These are phyloP conservation scores for Apamea sordens DNA, from an alignment of 2,888 invertebrate genomes.

Conservation along the genomic window DNA sequence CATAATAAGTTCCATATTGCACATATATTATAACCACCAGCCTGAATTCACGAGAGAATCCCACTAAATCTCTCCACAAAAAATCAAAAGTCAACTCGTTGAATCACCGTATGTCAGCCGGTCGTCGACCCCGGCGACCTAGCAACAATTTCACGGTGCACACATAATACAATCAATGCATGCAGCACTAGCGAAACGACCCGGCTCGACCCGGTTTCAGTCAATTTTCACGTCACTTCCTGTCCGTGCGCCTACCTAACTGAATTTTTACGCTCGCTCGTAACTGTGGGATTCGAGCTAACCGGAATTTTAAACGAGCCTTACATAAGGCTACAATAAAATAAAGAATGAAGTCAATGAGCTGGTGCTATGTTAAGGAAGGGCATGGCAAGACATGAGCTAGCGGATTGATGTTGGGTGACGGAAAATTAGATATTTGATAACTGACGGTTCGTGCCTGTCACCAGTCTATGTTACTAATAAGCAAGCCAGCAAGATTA, in stretches of 20 bases:
- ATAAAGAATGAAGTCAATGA: not conserved
- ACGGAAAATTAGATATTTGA: not conserved
- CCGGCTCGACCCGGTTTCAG: conserved; percentile 55
- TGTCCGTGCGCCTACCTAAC: conserved; percentile 35
- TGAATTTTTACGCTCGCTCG: conserved; percentile 41
- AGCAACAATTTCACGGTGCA: conserved; percentile 69
- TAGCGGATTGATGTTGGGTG: not conserved
- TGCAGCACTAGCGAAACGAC: conserved; percentile 56
- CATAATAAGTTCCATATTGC: not conserved
- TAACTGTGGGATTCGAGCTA: not conserved
- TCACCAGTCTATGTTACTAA: not conserved
- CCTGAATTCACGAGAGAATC: not conserved
- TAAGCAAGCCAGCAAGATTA: not conserved
- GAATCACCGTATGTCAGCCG: conserved; percentile 48
- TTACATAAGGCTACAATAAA: not conserved
- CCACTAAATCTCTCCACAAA: not conserved
- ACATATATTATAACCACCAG: not conserved
- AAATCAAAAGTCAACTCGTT: conserved; percentile 41
- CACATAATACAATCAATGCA: conserved; percentile 66
- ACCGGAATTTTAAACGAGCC: not conserved
- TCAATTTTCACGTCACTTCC: conserved; percentile 56
- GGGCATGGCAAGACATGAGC: not conserved
- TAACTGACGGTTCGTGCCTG: no score
- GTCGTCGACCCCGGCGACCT: conserved; percentile 60
- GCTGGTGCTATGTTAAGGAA: not conserved